Conservation (phyloP, 2,113 vertebrate species). For the Oenanthe oenanthe region DNA sequence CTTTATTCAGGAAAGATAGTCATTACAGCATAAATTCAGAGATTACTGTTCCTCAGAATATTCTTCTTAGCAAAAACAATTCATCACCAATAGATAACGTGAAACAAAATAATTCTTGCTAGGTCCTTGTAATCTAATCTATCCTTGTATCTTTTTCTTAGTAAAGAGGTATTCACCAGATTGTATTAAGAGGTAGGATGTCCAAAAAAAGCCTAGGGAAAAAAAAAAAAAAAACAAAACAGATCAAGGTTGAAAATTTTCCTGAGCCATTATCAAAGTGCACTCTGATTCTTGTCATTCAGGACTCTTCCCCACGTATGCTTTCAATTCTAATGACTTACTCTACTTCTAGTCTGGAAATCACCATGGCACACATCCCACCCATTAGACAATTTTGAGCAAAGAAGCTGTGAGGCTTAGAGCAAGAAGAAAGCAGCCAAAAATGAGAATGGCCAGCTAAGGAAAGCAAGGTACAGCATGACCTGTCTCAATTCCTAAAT, state of each 20-base stretch:
- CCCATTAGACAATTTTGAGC: not conserved
- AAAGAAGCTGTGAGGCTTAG: not conserved
- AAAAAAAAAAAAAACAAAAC: not conserved
- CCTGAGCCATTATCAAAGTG: not conserved
- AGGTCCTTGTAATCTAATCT: not conserved
- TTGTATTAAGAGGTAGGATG: not conserved
- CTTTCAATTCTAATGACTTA: not conserved
- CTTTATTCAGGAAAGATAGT: not conserved
- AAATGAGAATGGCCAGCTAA: not conserved
- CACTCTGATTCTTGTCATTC: not conserved
- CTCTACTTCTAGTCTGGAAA: not conserved
- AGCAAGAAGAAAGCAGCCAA: not conserved
- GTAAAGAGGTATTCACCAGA: not conserved
- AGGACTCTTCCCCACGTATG: not conserved
- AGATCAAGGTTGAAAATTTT: not conserved
- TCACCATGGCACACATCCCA: not conserved
- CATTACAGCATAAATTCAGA: not conserved
- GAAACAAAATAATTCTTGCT: not conserved
- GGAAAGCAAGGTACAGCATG: constrained; percentile 11
- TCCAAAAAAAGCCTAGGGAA: not conserved
- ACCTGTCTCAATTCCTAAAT: not conserved
- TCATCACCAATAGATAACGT: not conserved
- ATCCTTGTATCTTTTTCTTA: not conserved
- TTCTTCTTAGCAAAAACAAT: not conserved
- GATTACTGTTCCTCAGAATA: not conserved